Conservation (phyloP, 2,113 vertebrate genomes). For the Asarcornis scutulata region DNA sequence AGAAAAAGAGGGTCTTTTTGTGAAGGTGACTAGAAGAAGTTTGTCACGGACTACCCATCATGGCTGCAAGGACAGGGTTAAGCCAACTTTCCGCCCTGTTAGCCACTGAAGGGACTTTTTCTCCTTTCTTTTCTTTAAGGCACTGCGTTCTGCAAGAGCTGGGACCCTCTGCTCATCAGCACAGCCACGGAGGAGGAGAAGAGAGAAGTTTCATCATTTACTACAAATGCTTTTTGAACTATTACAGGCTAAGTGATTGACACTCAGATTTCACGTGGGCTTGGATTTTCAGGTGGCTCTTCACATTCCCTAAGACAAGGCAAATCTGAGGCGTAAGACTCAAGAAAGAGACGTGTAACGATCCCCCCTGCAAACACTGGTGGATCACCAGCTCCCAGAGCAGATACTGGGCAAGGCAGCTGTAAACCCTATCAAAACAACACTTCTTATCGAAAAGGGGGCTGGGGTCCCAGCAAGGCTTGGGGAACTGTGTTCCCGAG, state of each 20-base stretch:
- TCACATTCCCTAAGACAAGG: not conserved
- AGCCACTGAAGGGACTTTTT: not conserved
- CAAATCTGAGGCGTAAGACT: not conserved
- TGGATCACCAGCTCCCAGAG: not conserved
- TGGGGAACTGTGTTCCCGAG: accelerated
- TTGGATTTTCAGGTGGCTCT: not conserved
- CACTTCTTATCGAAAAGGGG: not conserved
- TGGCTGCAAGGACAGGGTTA: not conserved
- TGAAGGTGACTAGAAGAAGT: not conserved
- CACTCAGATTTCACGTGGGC: not conserved
- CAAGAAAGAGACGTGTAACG: not conserved
- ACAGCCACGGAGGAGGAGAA: not conserved
- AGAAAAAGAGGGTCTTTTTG: not conserved
- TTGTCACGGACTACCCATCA: accelerated
- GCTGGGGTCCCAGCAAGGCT: not conserved
- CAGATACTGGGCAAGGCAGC: accelerated
- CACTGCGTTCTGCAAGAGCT: accelerated
- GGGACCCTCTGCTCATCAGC: not conserved
- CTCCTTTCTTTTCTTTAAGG: not conserved
- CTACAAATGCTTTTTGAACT: not conserved
- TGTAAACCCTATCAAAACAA: not conserved
- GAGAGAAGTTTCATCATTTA: not conserved
- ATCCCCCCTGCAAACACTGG: not conserved
- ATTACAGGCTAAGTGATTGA: accelerated
- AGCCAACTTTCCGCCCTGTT: not conserved